Evolutionary conservation across 2,797 vertebrate species (phyloP).

Genomic region (Acanthiza pusilla): DNA sequence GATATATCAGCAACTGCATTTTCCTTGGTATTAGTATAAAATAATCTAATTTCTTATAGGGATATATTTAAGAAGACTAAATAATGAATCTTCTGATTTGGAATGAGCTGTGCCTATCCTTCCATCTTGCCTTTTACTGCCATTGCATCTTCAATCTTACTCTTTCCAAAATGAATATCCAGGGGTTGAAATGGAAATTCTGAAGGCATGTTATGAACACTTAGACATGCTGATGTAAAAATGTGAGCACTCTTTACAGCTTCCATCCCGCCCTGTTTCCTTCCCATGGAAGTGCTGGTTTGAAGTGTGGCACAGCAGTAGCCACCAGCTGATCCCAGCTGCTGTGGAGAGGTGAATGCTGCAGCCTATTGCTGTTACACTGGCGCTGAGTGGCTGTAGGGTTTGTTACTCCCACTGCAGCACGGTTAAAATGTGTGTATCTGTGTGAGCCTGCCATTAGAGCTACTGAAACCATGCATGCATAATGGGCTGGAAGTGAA

Average conservation of each 20-base stretch:
- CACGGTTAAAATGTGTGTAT: background rate
- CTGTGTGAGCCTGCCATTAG: background rate
- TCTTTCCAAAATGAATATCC: background rate
- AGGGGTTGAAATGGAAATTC: background rate
- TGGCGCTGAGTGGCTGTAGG: background rate
- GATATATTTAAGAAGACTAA: background rate
- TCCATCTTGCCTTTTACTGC: background rate
- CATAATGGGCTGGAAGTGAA: background rate
- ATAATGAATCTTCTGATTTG: background rate
- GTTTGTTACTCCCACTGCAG: background rate
- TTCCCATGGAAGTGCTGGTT: background rate
- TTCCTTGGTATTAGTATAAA: background rate
- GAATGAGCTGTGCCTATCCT: background rate
- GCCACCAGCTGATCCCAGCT: background rate
- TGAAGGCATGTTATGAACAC: accelerated
- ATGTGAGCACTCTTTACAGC: background rate
- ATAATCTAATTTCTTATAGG: background rate
- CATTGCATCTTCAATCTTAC: background rate
- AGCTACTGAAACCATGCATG: background rate
- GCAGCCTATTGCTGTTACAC: background rate
- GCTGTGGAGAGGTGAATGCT: background rate
- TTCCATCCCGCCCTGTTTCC: background rate
- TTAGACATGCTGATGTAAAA: background rate
- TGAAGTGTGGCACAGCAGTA: background rate
- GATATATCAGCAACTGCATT: background rate